Conservation (phyloP, 2,797 vertebrate species). For the Sardinella longiceps region DNA sequence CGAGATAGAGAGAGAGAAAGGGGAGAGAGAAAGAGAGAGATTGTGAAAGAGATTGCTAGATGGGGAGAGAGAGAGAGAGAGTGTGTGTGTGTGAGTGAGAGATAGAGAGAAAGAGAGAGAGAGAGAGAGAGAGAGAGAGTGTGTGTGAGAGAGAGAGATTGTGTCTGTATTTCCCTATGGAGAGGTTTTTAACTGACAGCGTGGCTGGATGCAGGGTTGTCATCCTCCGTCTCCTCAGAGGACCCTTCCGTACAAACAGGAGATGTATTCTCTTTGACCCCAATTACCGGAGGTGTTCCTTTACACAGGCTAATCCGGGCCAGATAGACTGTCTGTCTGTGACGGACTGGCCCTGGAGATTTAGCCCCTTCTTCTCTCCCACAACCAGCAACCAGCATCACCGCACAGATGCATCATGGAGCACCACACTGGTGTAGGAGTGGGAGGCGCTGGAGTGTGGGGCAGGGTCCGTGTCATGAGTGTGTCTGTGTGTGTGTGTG, state of each 20-base stretch:
- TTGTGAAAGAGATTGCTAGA: slow-evolving; percentile 7
- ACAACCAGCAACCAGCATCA: slow-evolving; percentile 44
- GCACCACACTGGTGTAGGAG: slow-evolving; percentile 39
- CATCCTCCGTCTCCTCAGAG: slow-evolving; percentile 53
- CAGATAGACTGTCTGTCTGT: slow-evolving; percentile 55
- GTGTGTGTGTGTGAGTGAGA: not conserved
- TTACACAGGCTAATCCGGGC: slow-evolving; percentile 67
- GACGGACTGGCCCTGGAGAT: slow-evolving; percentile 48
- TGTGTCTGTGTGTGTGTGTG: not conserved
- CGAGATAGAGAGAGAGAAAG: slow-evolving; percentile 14
- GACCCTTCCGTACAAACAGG: slow-evolving; percentile 67
- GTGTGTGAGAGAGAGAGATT: not conserved
- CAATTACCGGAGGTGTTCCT: slow-evolving; percentile 75
- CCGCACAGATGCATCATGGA: slow-evolving; percentile 34
- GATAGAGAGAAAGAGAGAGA: not conserved
- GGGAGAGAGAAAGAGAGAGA: slow-evolving; percentile 43
- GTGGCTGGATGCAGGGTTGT: slow-evolving; percentile 55
- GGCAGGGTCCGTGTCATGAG: not conserved
- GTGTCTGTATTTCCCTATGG: not conserved
- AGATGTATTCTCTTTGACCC: slow-evolving; percentile 72
- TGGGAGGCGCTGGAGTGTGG: slow-evolving; percentile 27
- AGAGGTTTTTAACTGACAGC: slow-evolving; percentile 56
- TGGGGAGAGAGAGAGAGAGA: not conserved
- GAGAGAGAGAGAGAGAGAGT: not conserved
- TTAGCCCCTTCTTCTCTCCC: slow-evolving; percentile 46